A percentile compares a stretch with the other conserved stretches of the same genome.
Evolutionary conservation across 2,113 vertebrate species (phyloP).

Genomic region (Halcyon senegalensis): DNA sequence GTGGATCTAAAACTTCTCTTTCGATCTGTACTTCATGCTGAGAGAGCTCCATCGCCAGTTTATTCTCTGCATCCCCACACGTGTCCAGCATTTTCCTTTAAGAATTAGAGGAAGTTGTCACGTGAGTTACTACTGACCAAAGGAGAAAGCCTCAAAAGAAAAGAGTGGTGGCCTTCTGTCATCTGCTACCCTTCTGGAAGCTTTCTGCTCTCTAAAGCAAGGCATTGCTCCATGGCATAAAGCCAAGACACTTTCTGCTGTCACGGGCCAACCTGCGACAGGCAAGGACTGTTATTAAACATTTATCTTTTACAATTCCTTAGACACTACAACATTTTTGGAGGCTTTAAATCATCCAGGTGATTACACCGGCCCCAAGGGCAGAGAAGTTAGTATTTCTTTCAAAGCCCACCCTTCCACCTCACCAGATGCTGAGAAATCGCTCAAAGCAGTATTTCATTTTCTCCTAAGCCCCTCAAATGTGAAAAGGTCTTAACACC

Average conservation of each 20-base stretch:
- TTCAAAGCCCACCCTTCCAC: neutral
- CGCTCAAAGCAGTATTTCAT: neutral
- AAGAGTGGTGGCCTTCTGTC: neutral
- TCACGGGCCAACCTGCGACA: neutral
- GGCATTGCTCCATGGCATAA: neutral
- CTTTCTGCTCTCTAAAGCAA: neutral
- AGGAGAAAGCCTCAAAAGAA: neutral
- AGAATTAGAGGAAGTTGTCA: neutral
- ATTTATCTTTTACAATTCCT: neutral
- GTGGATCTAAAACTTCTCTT: conserved; percentile 91
- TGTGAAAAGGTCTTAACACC: neutral
- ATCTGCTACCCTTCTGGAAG: neutral
- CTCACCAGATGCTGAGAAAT: neutral
- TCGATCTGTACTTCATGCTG: conserved; percentile 93
- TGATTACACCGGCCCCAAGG: neutral
- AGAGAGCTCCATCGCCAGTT: conserved; percentile 91
- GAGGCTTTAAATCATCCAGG: neutral
- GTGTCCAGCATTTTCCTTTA: conserved; percentile 94
- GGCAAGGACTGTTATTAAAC: neutral
- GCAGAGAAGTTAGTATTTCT: neutral
- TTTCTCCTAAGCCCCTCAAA: neutral
- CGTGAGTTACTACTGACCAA: neutral
- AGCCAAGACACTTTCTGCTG: neutral
- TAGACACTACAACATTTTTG: neutral
- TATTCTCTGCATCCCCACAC: conserved; percentile 93